phyloP scores from a whole-genome alignment of 2,113 vertebrate genomes.

The Cephalopterus ornatus region DNA sequence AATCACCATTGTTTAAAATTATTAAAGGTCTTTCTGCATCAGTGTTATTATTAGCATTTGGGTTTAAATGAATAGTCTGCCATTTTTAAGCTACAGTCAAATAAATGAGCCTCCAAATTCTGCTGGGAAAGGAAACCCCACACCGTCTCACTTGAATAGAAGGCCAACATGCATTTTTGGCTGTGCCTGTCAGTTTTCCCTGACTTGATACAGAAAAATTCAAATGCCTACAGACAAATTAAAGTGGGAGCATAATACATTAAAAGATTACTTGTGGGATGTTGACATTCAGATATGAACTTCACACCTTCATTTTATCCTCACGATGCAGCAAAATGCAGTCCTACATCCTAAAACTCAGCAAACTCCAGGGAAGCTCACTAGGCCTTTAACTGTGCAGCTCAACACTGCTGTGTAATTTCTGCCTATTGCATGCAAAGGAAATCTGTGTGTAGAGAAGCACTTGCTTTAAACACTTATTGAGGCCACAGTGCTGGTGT shows the following conservation, averaged over 20 bases:
- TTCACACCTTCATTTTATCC: constrained; percentile 51
- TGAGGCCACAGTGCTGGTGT: neutral
- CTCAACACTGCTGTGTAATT: neutral
- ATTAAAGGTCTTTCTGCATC: constrained; percentile 15
- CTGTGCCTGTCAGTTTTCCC: neutral
- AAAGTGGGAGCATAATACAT: constrained; percentile 26
- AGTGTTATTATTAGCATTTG: constrained; percentile 35
- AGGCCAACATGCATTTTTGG: constrained; percentile 21
- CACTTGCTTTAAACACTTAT: neutral
- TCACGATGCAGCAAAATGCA: constrained; percentile 44
- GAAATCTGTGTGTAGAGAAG: neutral
- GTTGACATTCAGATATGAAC: constrained; percentile 50
- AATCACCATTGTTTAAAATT: constrained; percentile 36
- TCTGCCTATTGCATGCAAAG: neutral
- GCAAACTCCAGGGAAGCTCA: neutral
- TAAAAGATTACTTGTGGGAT: constrained; percentile 51
- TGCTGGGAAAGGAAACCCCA: constrained; percentile 33
- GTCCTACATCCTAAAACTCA: neutral
- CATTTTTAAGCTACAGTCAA: constrained; percentile 12
- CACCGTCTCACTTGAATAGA: constrained; percentile 16
- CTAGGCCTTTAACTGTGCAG: neutral
- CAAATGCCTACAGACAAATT: constrained; percentile 49
- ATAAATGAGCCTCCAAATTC: constrained; percentile 20
- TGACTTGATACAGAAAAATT: constrained; percentile 12
- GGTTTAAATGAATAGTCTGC: constrained; percentile 25